phyloP scores from a whole-genome alignment of 2,888 invertebrate species.

The Hymenopus coronatus region DNA sequence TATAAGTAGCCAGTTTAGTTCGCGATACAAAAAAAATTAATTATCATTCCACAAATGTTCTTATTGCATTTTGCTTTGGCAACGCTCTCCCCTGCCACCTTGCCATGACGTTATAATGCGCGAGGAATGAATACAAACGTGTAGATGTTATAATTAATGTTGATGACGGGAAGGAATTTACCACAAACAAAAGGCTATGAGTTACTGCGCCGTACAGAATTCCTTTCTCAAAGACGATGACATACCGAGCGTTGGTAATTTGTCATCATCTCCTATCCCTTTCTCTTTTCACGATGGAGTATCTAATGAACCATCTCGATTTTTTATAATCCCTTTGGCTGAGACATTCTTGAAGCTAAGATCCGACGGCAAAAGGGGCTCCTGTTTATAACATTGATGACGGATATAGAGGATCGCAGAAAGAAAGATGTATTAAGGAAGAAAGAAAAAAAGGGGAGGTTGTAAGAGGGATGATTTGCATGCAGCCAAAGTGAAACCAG shows the following conservation, averaged over 20 bases:
- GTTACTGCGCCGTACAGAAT: background rate
- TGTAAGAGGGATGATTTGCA: background rate
- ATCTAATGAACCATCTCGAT: background rate
- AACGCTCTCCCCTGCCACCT: background rate
- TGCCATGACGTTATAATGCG: background rate
- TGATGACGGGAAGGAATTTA: background rate
- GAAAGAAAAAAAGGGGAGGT: background rate
- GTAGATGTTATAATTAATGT: constrained; percentile 15
- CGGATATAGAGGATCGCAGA: background rate
- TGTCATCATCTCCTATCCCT: background rate
- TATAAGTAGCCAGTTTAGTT: too few relatives aligned
- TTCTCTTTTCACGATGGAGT: background rate
- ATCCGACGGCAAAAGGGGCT: background rate
- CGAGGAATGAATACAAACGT: background rate
- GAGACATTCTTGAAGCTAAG: background rate
- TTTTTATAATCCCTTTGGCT: background rate
- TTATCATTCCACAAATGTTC: background rate
- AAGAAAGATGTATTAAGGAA: background rate
- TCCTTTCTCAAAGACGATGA: background rate
- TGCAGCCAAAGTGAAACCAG: background rate
- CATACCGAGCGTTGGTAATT: background rate
- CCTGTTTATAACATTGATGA: background rate
- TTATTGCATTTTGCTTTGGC: background rate
- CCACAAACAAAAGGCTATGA: background rate
- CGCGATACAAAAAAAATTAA: background rate